A percentile compares a stretch with the other conserved stretches of the same genome.
phyloP scores from a whole-genome alignment of 2,797 vertebrate genomes.

The Otolemur crassicaudatus region DNA sequence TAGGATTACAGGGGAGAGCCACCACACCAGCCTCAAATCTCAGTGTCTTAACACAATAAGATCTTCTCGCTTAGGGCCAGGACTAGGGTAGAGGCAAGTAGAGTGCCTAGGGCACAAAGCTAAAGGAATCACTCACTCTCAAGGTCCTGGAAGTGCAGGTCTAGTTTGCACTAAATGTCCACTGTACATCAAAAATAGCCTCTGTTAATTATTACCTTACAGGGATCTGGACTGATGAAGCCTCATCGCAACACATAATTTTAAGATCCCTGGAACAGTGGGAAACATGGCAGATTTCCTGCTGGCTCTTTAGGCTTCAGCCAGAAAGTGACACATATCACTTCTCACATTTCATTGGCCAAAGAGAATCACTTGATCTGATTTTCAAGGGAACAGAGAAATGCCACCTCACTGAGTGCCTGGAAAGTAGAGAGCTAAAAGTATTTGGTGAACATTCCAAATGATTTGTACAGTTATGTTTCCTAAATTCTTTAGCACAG shows the following conservation, averaged over 20 bases:
- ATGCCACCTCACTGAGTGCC: neutral
- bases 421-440: constrained; percentile 7
- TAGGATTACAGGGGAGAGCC: too few species aligned
- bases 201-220: neutral
- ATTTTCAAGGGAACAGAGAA: neutral
- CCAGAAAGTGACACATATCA: neutral
- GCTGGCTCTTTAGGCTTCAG: neutral
- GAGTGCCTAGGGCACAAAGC: neutral
- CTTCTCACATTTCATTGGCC: constrained; percentile 6
- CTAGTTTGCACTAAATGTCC: neutral
- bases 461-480: neutral
- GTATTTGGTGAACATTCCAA: neutral
- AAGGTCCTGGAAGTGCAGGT: neutral
- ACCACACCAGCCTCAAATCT: neutral
- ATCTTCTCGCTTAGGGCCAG: neutral
- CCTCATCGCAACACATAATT: neutral
- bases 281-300: neutral
- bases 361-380: neutral
- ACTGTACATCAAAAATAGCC: neutral
- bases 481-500: constrained; percentile 18
- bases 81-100: neutral
- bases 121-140: neutral
- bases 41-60: neutral
- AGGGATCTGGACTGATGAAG: neutral
- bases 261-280: neutral